Evolutionary conservation across 2,113 vertebrate species (phyloP), one percentile per base, ranked within the genome.

Genomic region (Aptenodytes forsteri): DNA sequence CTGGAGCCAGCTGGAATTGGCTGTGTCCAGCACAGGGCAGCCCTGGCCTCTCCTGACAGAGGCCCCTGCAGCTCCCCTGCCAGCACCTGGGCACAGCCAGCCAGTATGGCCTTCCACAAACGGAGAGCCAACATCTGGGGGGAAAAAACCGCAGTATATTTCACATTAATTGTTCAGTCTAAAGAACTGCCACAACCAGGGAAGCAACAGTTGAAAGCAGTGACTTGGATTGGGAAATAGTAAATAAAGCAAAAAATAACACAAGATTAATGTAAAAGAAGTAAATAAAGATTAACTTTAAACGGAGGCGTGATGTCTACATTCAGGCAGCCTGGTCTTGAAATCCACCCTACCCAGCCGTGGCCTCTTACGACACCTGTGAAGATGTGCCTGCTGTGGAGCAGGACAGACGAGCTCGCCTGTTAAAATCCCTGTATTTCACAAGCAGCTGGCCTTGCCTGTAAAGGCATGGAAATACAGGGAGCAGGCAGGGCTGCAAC

Each of bases 101-200:
- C 21, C 7, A 10, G 17, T 1, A 2, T 25, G 1, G 11, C 25
- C 23, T 44, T 5, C 30, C 0, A 0, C 32, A 9, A 23, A 0
- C 0, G 0, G 9, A 11, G 5, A 15, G 36, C 14, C 42, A 26
- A 17, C 47, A 23, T 3, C 11, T 1, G 0, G 16, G 46, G 1
- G 13, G 17, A 8, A 30, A 6, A 3, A 25, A 19, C 9, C 8
- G 7, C 0, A 0, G 10, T 3, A 1, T 13, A 2, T 36, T 32
- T 49, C 85, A 46, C 73, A 10, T 13, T 1, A 7, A 8, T 3
- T 32, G 10, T 29, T 56, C 1, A 0, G 3, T 5, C 12, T 3
- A 3, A 27, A 36, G 7, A 20, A 46, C 19, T 55, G 32, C 52
- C 18, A 6, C 54, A 22, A 7, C 13, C 40, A 36, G 12, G 9